Base-by-base conservation (phyloP, 2,113 vertebrate genomes). In the Solea senegalensis region DNA sequence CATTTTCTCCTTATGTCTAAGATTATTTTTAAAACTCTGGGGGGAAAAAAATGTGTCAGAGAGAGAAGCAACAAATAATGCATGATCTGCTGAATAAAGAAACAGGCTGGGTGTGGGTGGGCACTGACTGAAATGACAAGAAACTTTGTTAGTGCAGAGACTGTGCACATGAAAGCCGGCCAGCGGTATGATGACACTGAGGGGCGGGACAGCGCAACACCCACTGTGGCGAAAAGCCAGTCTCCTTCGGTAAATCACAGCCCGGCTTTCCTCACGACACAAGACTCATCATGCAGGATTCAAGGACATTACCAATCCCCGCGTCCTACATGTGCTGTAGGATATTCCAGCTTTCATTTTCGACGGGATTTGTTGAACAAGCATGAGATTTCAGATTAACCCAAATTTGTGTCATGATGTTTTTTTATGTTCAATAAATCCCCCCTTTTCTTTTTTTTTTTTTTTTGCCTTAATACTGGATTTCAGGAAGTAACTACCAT, bases 101-200 rank as follows among this genome's bases (percentile, higher is more conserved):
- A 79, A 57, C 46, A 56, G 70, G 28, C 49, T 46, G 55, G 8
- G 62, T 78, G 76, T 74, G 63, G 76, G 55, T 79, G 74, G 49
- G 57, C 83, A 73, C 73, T 69, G 65, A 66, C 51, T 83, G 67
- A 62, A 71, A 63, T 74, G 51, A 83, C 64, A 74, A 71, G 60
- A 44, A 72, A 63, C 58, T 61, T 21, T 6, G 7, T 77, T 52
- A 57, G 70, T 72, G 51, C 67, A 77, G 57, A 41, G 2, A 57
- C 50, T 67, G 67, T 68, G 73, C 65, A 82, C 75, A 82, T 88
- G 74, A 90, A 90, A 90, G 86, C 66, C 0, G 66, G 49, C 83
- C 63, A 80, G 64, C 3, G 10, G 62, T 81, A 88, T 91, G 90
- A 90, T 83, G 90, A 92, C 91, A 90, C 77, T 45, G 49, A 85